Conservation (phyloP, 2,888 invertebrate genomes). For the Aspidapion aeneum region DNA sequence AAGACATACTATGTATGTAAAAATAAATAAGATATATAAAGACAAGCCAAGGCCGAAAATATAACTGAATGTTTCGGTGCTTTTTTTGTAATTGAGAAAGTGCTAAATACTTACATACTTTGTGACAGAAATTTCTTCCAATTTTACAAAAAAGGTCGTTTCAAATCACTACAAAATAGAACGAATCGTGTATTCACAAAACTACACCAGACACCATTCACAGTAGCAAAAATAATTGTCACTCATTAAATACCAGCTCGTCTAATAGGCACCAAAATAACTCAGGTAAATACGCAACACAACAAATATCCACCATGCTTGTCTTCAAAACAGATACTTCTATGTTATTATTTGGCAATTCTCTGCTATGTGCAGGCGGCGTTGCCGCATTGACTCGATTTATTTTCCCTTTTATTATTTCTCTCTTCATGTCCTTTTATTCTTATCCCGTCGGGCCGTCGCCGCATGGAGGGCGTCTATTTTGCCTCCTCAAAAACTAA, state of each 20-base stretch:
- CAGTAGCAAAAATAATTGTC: neutral
- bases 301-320: conserved; percentile 33
- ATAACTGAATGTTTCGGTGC: no score
- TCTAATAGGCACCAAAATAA: neutral
- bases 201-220: neutral
- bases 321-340: conserved; percentile 33
- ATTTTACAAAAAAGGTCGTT: neutral
- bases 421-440: no score
- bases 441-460: no score
- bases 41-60: no score
- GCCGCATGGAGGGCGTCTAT: no score
- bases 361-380: conserved; percentile 27
- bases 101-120: neutral
- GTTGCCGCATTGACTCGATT: conserved; percentile 28
- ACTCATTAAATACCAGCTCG: neutral
- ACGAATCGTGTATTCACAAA: no score
- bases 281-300: neutral
- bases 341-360: conserved; percentile 33
- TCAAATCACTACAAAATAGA: neutral
- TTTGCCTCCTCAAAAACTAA: no score
- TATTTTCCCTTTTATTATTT: neutral
- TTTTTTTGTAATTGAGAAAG: no score
- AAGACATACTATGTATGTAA: no score
- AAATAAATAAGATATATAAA: no score
- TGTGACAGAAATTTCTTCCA: no score